Evolutionary conservation across 2,113 vertebrate species (phyloP), one percentile per base, ranked within the genome.

Genomic region (Lophotis ruficrista): DNA sequence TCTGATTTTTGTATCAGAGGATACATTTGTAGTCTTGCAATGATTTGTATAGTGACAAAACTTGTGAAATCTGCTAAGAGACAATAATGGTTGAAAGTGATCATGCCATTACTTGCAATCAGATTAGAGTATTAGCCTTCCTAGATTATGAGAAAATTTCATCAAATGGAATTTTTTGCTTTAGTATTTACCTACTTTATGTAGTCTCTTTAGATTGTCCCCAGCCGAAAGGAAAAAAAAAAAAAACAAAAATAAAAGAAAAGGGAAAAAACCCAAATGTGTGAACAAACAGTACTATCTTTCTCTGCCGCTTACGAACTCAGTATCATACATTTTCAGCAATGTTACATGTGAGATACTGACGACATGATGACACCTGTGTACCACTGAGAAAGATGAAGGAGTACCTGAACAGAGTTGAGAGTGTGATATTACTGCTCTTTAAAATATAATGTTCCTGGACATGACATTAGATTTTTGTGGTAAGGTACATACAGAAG

Each of bases 341-440:
- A 43, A 66, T 51, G 45, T 93, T 81, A 89, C 90, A 83, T 91
- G 72, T 95, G 85, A 66, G 66, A 86, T 94, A 89, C 68, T 96
- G 75, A 84, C 96, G 86, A 85, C 7, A 19, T 43, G 28, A 7
- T 48, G 18, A 51, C 21, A 58, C 37, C 17, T 57, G 11, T 53
- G 10, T 75, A 33, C 8, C 28, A 18, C n/a, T 70, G 48, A 33
- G 50, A 45, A 62, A 7, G 56, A 62, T 41, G 38, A 73, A 13
- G 15, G 28, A 62, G 7, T n/a, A 64, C 11, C 24, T 64, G 69
- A 58, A 62, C 37, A 76, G 28, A 51, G 30, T 45, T 54, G n/a
- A 21, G 31, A 47, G 31, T 22, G 58, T 65, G 28, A 16, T 73
- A 18, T 72, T 48, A 28, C 10, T 79, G 2, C 19, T 33, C 10